A percentile compares a stretch with the other conserved stretches of the same genome.
phyloP scores from a whole-genome alignment of 2,888 invertebrate genomes.

The Malacosoma neustria region DNA sequence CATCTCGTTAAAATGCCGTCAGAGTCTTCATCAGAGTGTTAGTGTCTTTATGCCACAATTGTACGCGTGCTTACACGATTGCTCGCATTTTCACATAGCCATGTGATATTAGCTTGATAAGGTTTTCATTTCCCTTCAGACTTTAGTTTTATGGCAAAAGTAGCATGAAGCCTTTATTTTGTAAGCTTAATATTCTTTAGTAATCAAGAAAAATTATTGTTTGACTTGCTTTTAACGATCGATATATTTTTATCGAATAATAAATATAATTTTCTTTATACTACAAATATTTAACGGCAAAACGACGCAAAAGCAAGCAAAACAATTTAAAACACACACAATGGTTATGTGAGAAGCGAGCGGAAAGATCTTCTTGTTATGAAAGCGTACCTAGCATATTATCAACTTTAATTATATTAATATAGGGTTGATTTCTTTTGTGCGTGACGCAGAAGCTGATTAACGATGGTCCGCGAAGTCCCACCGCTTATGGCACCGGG shows the following conservation, averaged over 20 bases:
- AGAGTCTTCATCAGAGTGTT: too few species aligned
- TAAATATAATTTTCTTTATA: too few species aligned
- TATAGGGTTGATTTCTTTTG: constrained; percentile 33
- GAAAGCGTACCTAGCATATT: constrained; percentile 59
- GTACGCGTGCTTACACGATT: neutral
- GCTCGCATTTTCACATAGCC: neutral
- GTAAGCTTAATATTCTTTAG: too few species aligned
- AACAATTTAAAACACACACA: constrained; percentile 62
- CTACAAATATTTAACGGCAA: constrained; percentile 13
- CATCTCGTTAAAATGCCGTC: too few species aligned
- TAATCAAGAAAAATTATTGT: too few species aligned
- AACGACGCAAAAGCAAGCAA: constrained; percentile 61
- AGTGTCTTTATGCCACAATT: neutral
- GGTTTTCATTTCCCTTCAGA: too few species aligned
- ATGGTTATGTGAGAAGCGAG: constrained; percentile 69
- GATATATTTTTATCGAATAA: too few species aligned
- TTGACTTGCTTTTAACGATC: constrained; percentile 15
- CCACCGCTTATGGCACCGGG: constrained; percentile 34
- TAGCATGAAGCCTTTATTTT: too few species aligned
- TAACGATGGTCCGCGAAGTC: constrained; percentile 38
- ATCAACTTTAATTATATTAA: constrained; percentile 37
- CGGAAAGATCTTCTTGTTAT: constrained; percentile 37
- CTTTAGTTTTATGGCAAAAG: too few species aligned
- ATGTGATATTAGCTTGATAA: too few species aligned
- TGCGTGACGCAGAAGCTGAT: constrained; percentile 49